These are phyloP conservation scores for Priocnemis perturbator DNA, from an alignment of 2,888 invertebrate genomes.

Conservation along the genomic window DNA sequence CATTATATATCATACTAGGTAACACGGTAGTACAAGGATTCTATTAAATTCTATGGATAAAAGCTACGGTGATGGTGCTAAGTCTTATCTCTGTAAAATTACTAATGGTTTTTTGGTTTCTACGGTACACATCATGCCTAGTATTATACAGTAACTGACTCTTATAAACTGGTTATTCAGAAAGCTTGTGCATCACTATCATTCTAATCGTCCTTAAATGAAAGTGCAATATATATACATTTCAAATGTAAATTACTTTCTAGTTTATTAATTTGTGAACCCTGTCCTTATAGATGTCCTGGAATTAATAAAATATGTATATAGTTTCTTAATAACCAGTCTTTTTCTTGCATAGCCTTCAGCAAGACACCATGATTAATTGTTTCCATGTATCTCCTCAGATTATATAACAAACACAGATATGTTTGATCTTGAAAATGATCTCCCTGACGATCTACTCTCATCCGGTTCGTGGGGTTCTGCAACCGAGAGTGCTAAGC, in stretches of 20 bases:
- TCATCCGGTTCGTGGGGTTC: constrained; percentile 85
- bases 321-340: neutral
- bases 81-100: constrained; percentile 66
- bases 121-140: constrained; percentile 61
- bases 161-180: constrained; percentile 43
- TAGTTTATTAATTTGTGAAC: neutral
- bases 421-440: constrained; percentile 93
- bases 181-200: constrained; percentile 28
- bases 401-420: constrained; percentile 90
- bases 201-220: too few species aligned
- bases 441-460: constrained; percentile 93
- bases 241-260: neutral
- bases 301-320: neutral
- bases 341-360: too few species aligned
- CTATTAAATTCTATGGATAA: constrained; percentile 58
- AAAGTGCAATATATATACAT: neutral
- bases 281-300: too few species aligned
- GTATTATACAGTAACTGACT: constrained; percentile 34
- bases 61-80: constrained; percentile 74
- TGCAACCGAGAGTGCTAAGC: constrained; percentile 82
- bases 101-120: constrained; percentile 72
- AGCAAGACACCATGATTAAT: constrained; percentile 28
- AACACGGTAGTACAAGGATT: constrained; percentile 42
- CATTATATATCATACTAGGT: neutral
- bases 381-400: constrained; percentile 70